A percentile compares a stretch with the other conserved stretches of the same genome.
Conservation (phyloP, 2,113 vertebrate genomes). For the Oophaga pumilio region DNA sequence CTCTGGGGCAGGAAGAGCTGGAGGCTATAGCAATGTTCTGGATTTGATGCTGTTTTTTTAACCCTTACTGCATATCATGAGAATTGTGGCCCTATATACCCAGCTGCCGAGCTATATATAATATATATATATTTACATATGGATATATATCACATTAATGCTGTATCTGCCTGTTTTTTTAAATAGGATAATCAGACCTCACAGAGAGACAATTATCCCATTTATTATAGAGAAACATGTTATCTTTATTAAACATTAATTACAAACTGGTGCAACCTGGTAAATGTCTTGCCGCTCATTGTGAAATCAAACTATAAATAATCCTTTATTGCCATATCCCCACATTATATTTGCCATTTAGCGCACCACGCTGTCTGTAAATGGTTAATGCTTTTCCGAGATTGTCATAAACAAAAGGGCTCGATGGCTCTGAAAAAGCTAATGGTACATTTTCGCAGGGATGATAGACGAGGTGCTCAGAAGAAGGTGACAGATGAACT, state of each 20-base stretch:
- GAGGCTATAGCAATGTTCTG: no score
- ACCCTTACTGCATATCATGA: not conserved
- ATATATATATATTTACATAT: no score
- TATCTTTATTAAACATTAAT: conserved; percentile 33
- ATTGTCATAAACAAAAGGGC: conserved; percentile 47
- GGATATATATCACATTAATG: not conserved
- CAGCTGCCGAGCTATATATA: not conserved
- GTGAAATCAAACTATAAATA: not conserved
- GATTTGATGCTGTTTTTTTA: no score
- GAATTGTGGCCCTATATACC: not conserved
- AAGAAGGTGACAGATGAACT: conserved; percentile 40
- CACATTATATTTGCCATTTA: no score
- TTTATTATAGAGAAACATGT: not conserved
- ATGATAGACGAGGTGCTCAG: conserved; percentile 44
- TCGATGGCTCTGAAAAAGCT: conserved; percentile 28
- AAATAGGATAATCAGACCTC: not conserved
- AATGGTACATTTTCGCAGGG: conserved; percentile 45
- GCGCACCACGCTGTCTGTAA: not conserved
- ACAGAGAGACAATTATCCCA: not conserved
- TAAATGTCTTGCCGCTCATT: not conserved
- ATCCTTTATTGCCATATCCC: not conserved
- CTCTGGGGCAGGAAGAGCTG: no score
- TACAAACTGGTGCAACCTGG: not conserved
- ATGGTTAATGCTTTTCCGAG: conserved; percentile 22
- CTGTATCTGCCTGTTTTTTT: not conserved